Base-by-base conservation (phyloP, 2,888 invertebrate species). In the Clitarchus hookeri region DNA sequence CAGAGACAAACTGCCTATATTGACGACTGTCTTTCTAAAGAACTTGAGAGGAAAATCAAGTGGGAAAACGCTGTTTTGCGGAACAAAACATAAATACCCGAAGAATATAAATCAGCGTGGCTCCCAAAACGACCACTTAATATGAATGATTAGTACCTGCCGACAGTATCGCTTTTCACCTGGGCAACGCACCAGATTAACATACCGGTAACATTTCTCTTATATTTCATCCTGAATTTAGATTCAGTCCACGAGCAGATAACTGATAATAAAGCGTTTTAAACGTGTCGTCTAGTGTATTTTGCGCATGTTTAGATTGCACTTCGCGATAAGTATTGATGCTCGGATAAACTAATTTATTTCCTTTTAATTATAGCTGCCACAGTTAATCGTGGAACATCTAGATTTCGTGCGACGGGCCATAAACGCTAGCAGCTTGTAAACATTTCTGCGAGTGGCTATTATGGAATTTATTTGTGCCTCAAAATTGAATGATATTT, bases 91-190 rank as follows among this genome's bases (percentile, higher is more conserved):
- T 48, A 48, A 48, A 48, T 48, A 13, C 16, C 48, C 48, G 12
- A 13, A 11, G 48, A 48, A 48, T 8, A 8, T 48, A 48, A 48
- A 48, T 48, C 16, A 48, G 12, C 6, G 48, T 48, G 48, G 16
- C 48, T 11, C 48, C 48, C 48, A 48, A 48, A 48, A 48, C 48
- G 16, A 48, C 65, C 19, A 65, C 16, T 65, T 65, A 65, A n/a
- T n/a, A 16, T n/a, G 65, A 65, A 65, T 65, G 65, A 65, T 65
- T 65, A 23, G n/a, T 8, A 65, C 65, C 23, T n/a, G 65, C 65
- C n/a, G 65, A 65, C 65, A 65, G 65, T 65, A 65, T 65, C 65
- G n/a, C 65, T 23, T n/a, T 65, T n/a, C 65, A 65, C 65, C 65
- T 65, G 65, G 13, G n/a, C 65, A 65, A n/a, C 65, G 65, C 0